Evolutionary conservation across 2,888 invertebrate species (phyloP).

Genomic region (Dusona sp.): DNA sequence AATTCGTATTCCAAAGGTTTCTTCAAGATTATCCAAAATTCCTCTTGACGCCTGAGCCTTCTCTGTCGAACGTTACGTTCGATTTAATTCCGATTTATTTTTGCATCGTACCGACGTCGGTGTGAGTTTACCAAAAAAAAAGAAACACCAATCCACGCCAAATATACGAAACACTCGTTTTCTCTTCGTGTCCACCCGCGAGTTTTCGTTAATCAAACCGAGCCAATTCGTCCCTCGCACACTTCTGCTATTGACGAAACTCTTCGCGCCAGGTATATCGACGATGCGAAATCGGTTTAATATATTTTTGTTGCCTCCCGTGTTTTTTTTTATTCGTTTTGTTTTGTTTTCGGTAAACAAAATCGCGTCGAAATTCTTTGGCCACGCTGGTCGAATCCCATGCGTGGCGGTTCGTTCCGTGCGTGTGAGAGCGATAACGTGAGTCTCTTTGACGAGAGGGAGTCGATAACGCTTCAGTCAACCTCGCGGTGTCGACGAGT

Average conservation of each 20-base stretch:
- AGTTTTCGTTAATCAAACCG: slow-evolving; percentile 38
- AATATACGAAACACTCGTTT: slow-evolving; percentile 19
- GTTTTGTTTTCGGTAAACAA: slow-evolving; percentile 3
- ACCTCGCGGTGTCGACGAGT: slow-evolving; percentile 55
- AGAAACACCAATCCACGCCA: not conserved
- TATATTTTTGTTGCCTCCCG: slow-evolving; percentile 13
- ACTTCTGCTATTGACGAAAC: slow-evolving; percentile 52
- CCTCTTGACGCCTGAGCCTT: not conserved
- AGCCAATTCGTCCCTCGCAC: slow-evolving; percentile 50
- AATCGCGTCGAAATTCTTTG: slow-evolving; percentile 23
- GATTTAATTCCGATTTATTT: slow-evolving; percentile 46
- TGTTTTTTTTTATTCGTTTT: not conserved
- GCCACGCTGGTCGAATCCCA: slow-evolving; percentile 24
- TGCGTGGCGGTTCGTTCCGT: slow-evolving; percentile 48
- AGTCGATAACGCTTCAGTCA: slow-evolving; percentile 65
- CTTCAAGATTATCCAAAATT: not conserved
- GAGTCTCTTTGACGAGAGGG: slow-evolving; percentile 60
- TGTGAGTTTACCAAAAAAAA: not conserved
- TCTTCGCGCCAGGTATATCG: slow-evolving; percentile 37
- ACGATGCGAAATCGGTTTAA: slow-evolving; percentile 4
- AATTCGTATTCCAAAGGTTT: not conserved
- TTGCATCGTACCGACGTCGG: slow-evolving; percentile 14
- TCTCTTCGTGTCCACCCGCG: not conserved
- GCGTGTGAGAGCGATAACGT: slow-evolving; percentile 61
- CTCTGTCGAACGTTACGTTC: not conserved